Evolutionary conservation across 2,113 vertebrate genomes (phyloP), one percentile per base, ranked within the genome.

Genomic region (Enhydra lutris): DNA sequence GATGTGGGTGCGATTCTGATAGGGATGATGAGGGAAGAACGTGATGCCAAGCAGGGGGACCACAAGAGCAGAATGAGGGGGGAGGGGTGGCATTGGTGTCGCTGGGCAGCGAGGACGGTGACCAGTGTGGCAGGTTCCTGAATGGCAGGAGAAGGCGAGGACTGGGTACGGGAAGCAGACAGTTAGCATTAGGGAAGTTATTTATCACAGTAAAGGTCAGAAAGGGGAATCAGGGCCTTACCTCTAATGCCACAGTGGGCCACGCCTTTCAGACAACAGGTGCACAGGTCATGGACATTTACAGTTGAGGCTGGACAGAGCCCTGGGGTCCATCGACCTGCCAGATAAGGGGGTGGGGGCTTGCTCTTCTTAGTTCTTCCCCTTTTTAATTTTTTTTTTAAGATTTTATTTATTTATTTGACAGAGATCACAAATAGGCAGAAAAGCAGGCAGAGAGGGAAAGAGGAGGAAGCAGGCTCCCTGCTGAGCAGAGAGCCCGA

Each of bases 331-430:
- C 79, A 5, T 42, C 57, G 39, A 42, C 47, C 88, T 67, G 57
- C 20, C 39, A 74, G 21, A 59, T 39, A 36, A 2, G 9, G 17
- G 1, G 0, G 2, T 18, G 3, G 34, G 23, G 3, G 1, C 23
- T 59, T 52, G 42, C 31, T 55, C 34, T 94, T 57, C 65, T 89
- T 59, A 73, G 0, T 45, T 34, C 20, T 13, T 21, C 1, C 0
- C 24, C 3, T 39, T 73, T 74, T 74, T 24, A 29, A 24, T 31
- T 18, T 31, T 47, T 4, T 78, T 21, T 29, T 45, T 1, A 55
- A 61, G 4, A 52, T 52, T 52, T 52, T 52, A 52, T 17, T 52
- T 52, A 52, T 52, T 52, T 52, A 52, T 52, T 52, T 52, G 15
- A 52, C 50, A 52, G 50, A 52, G 14, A 52, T 52, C 50, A 52